These are phyloP conservation scores for Rhogogaster chlorosoma DNA, from an alignment of 2,888 invertebrate species.

Conservation along the genomic window DNA sequence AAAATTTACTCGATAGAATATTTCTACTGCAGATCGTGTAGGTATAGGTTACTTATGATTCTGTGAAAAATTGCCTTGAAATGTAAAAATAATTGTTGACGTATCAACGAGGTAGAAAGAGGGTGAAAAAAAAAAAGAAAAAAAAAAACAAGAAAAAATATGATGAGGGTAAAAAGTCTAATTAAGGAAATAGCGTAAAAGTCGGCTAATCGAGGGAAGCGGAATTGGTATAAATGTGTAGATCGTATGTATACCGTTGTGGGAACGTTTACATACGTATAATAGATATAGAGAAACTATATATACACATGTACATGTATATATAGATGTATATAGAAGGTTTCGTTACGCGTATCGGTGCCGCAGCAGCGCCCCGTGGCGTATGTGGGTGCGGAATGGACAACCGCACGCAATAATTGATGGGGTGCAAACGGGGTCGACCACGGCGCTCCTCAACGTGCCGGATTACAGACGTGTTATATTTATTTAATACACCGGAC, in stretches of 20 bases:
- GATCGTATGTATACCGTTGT: neutral
- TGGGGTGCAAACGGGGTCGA: slow-evolving; percentile 74
- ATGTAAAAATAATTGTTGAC: neutral
- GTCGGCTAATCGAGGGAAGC: slow-evolving; percentile 18
- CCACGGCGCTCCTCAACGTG: slow-evolving; percentile 69
- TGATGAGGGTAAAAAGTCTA: neutral
- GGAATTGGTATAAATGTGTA: neutral
- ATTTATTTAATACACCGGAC: slow-evolving; percentile 75
- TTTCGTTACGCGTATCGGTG: slow-evolving; percentile 23
- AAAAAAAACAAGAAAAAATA: neutral
- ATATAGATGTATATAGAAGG: neutral
- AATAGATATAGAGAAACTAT: neutral
- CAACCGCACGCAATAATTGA: slow-evolving; percentile 72
- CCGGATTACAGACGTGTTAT: slow-evolving; percentile 72
- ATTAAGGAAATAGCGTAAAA: slow-evolving; percentile 10
- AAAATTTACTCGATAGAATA: no score
- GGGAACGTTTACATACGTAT: neutral
- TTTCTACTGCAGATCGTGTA: no score
- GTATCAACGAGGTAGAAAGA: neutral
- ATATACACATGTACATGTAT: neutral
- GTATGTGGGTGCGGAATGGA: slow-evolving; percentile 66
- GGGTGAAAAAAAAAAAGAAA: neutral
- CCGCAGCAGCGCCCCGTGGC: slow-evolving; percentile 16
- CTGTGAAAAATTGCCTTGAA: neutral
- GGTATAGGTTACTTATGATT: no score